Conservation (phyloP, 2,797 vertebrate species). For the Manis crassicaudata region DNA sequence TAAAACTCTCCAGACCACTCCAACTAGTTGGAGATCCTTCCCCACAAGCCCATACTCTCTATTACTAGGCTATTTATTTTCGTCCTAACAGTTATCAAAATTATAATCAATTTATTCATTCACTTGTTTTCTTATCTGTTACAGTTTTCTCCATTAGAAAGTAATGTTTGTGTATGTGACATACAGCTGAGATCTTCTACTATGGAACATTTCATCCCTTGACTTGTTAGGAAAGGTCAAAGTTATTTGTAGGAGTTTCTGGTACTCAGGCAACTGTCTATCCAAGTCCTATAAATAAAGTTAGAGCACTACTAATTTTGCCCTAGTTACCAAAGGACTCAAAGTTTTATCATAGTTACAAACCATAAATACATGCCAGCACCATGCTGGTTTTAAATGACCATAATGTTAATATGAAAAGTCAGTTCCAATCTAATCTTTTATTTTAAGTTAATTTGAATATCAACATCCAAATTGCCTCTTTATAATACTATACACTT, state of each 20-base stretch:
- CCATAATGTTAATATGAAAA: conserved; percentile 42
- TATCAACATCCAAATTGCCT: conserved; percentile 13
- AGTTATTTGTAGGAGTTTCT: conserved; percentile 72
- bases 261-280: conserved; percentile 56
- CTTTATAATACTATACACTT: conserved; percentile 2
- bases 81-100: conserved; percentile 38
- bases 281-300: conserved; percentile 78
- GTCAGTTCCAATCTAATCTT: conserved; percentile 2
- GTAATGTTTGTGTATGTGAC: neutral
- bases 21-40: neutral
- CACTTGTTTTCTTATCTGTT: neutral
- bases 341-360: conserved; percentile 50
- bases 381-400: conserved; percentile 54
- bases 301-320: conserved; percentile 65
- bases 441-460: conserved; percentile 53
- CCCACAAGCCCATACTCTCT: neutral
- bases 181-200: conserved; percentile 42
- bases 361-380: conserved; percentile 40
- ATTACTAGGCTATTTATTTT: neutral
- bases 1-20: conserved; percentile 7
- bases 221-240: conserved; percentile 73
- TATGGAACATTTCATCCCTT: conserved; percentile 59
- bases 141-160: conserved; percentile 16
- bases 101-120: neutral
- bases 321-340: conserved; percentile 63